phyloP scores from a whole-genome alignment of 2,888 invertebrate species.

The Napeogenes inachia region DNA sequence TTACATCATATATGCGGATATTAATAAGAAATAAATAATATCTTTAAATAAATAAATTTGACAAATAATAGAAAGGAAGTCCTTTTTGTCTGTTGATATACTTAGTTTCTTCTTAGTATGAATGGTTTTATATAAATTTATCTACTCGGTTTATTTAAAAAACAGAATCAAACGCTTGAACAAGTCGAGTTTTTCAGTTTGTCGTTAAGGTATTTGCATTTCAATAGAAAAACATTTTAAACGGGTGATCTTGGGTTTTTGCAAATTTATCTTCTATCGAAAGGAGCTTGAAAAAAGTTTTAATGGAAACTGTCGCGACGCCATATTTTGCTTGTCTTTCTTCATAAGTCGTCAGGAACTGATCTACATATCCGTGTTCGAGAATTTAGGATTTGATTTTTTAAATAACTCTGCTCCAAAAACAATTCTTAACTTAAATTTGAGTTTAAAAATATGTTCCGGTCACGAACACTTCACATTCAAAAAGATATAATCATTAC shows the following conservation, averaged over 20 bases:
- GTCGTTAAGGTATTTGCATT: constrained; percentile 51
- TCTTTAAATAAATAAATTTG: too few species aligned
- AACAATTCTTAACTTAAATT: constrained; percentile 2
- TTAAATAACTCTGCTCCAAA: not conserved
- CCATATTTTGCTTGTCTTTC: constrained; percentile 67
- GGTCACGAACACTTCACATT: constrained; percentile 10
- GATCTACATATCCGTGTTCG: constrained; percentile 60
- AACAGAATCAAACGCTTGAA: too few species aligned
- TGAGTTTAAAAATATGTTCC: constrained; percentile 22
- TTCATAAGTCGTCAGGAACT: constrained; percentile 67
- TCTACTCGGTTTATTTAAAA: too few species aligned
- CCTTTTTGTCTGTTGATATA: too few species aligned
- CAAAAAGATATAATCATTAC: constrained; percentile 4
- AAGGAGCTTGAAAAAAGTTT: constrained; percentile 64
- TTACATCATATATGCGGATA: too few species aligned
- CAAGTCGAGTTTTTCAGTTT: not conserved
- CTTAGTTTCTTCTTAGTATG: too few species aligned
- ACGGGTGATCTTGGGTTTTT: constrained; percentile 55
- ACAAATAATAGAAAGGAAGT: too few species aligned
- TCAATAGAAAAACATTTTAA: constrained; percentile 52
- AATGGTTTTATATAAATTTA: too few species aligned
- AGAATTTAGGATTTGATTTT: constrained; percentile 29
- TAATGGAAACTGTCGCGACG: constrained; percentile 62
- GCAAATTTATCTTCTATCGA: constrained; percentile 67
- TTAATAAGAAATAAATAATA: too few species aligned